These are phyloP conservation scores for Stenichneumon culpator DNA, from an alignment of 2,888 invertebrate species.

Conservation along the genomic window DNA sequence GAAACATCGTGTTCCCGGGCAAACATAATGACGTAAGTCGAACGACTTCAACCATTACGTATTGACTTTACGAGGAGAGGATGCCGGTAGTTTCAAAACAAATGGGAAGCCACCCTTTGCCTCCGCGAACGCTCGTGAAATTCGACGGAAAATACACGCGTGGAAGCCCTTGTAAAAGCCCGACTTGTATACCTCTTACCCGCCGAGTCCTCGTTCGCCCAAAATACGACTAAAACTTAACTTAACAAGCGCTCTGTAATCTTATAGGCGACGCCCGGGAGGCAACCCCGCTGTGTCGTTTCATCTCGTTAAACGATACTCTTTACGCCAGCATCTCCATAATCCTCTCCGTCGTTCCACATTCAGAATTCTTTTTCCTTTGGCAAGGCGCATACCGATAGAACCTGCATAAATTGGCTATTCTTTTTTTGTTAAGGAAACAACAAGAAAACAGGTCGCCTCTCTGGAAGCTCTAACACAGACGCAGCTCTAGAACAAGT, in stretches of 20 bases:
- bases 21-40: not conserved
- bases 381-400: no score
- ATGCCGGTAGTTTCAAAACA: slow-evolving; percentile 26
- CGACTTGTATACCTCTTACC: not conserved
- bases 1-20: not conserved
- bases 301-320: slow-evolving; percentile 57
- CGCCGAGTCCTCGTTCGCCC: slow-evolving; percentile 27
- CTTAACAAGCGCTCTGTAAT: slow-evolving; percentile 13
- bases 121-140: slow-evolving; percentile 41
- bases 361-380: not conserved
- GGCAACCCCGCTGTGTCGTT: slow-evolving; percentile 21
- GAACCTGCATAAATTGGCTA: slow-evolving; percentile 21
- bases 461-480: not conserved
- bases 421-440: slow-evolving; percentile 27
- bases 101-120: slow-evolving; percentile 14
- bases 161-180: slow-evolving; percentile 1
- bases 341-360: slow-evolving; percentile 15
- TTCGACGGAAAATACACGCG: slow-evolving; percentile 21
- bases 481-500: not conserved
- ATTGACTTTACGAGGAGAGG: slow-evolving; percentile 34
- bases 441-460: not conserved
- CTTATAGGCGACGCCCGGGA: slow-evolving; percentile 5
- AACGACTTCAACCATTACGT: slow-evolving; percentile 31
- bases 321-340: slow-evolving; percentile 44
- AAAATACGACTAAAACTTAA: slow-evolving; percentile 39